A percentile compares a stretch with the other conserved stretches of the same genome.
These are phyloP conservation scores for Edolisoma coerulescens DNA, from an alignment of 2,113 vertebrate species.

Conservation along the genomic window DNA sequence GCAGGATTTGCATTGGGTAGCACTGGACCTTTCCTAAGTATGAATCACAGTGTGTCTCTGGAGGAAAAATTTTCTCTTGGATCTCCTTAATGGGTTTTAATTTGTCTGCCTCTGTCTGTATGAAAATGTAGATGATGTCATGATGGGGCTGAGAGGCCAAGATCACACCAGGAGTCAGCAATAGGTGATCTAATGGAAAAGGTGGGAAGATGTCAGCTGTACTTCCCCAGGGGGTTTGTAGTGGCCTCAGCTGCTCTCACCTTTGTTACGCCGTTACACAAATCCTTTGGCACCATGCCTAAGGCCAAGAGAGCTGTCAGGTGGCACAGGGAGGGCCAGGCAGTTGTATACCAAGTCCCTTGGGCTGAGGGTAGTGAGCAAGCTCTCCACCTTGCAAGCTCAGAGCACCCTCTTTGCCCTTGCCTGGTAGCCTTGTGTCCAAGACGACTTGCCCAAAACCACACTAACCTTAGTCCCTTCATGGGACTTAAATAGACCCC, in stretches of 20 bases:
- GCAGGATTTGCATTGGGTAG: rapidly evolving
- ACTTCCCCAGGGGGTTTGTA: not conserved
- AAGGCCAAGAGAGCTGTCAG: not conserved
- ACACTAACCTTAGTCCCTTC: not conserved
- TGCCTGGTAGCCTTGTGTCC: not conserved
- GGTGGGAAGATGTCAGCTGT: not conserved
- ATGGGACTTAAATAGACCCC: not conserved
- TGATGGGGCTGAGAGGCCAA: not conserved
- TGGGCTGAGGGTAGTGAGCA: not conserved
- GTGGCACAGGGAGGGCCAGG: not conserved
- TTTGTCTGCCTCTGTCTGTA: not conserved
- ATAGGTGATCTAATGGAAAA: slow-evolving; percentile 16
- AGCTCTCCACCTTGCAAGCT: not conserved
- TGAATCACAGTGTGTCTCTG: not conserved
- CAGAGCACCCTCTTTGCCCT: not conserved
- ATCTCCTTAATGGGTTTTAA: not conserved
- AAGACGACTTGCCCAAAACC: not conserved
- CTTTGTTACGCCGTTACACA: not conserved
- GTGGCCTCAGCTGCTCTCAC: not conserved
- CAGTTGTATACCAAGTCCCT: not conserved
- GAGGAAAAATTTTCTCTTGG: not conserved
- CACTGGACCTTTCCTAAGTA: not conserved
- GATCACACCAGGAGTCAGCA: not conserved
- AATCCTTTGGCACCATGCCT: not conserved
- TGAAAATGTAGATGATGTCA: not conserved